Percentiles rank a stretch among this genome's conserved stretches.
These are phyloP conservation scores for Syngnathoides biaculeatus DNA, from an alignment of 2,113 vertebrate genomes.

Conservation along the genomic window DNA sequence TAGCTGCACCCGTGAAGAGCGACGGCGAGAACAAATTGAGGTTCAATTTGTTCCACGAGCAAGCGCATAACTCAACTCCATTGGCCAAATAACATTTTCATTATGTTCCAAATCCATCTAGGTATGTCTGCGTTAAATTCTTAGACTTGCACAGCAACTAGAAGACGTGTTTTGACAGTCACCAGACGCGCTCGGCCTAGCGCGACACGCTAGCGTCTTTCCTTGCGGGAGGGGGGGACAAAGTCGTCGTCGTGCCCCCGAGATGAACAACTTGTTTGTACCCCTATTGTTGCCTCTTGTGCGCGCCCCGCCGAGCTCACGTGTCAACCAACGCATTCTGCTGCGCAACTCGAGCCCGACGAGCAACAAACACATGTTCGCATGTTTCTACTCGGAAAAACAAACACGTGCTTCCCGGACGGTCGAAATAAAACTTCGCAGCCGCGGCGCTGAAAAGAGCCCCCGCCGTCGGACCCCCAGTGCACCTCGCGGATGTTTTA, in stretches of 20 bases:
- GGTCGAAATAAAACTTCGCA: constrained; percentile 53
- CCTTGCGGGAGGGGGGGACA: constrained; percentile 9
- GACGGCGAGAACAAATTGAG: background rate
- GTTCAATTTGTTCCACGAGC: background rate
- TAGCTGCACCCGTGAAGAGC: background rate
- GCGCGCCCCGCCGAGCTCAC: constrained; percentile 33
- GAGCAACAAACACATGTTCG: constrained; percentile 65
- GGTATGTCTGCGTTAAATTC: no score
- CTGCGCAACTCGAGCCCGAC: constrained; percentile 60
- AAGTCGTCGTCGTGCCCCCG: background rate
- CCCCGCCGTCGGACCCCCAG: background rate
- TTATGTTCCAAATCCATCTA: no score
- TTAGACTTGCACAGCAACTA: no score
- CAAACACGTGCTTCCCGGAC: constrained; percentile 59
- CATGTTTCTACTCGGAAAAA: constrained; percentile 64
- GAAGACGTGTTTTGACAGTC: constrained; percentile 25
- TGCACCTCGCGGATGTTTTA: no score
- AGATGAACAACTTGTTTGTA: background rate
- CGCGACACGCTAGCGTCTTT: constrained; percentile 30
- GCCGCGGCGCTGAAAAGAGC: no score
- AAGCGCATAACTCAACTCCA: no score
- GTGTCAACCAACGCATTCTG: constrained; percentile 55
- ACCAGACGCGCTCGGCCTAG: constrained; percentile 41
- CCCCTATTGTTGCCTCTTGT: background rate
- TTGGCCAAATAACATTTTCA: no score